A percentile compares a stretch with the other conserved stretches of the same genome.
phyloP scores from a whole-genome alignment of 2,888 invertebrate species.

The Diadegma fenestrale region DNA sequence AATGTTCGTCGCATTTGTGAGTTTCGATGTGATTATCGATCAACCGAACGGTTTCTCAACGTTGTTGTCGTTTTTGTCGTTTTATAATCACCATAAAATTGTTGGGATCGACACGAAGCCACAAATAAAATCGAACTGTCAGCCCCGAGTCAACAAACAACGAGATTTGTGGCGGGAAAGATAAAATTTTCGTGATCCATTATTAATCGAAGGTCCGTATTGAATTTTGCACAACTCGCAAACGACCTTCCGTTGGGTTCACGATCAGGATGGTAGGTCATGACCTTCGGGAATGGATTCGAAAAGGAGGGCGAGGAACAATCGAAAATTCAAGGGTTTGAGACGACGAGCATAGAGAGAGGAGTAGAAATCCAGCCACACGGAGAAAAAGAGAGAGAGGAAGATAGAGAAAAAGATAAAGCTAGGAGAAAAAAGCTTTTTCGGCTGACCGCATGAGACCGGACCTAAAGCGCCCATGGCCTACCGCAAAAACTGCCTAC shows the following conservation, averaged over 20 bases:
- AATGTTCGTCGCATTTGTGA: background rate
- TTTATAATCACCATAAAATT: background rate
- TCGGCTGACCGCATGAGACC: slow-evolving; percentile 64
- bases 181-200: background rate
- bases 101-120: background rate
- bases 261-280: slow-evolving; percentile 38
- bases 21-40: background rate
- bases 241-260: slow-evolving; percentile 32
- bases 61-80: background rate
- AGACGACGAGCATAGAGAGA: background rate
- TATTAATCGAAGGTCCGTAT: background rate
- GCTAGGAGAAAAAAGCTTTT: slow-evolving; percentile 48
- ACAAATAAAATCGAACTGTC: background rate
- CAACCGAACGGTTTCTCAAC: background rate
- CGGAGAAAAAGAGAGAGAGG: background rate
- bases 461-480: slow-evolving; percentile 78
- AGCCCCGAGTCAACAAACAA: background rate
- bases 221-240: slow-evolving; percentile 39
- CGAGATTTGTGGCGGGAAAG: background rate
- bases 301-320: background rate
- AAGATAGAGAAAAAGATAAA: slow-evolving; percentile 24
- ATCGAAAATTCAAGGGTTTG: background rate
- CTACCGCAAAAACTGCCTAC: slow-evolving; percentile 79
- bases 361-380: background rate
- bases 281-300: slow-evolving; percentile 39